Conservation (phyloP, 2,888 invertebrate genomes). For the Stenodera caucasica region DNA sequence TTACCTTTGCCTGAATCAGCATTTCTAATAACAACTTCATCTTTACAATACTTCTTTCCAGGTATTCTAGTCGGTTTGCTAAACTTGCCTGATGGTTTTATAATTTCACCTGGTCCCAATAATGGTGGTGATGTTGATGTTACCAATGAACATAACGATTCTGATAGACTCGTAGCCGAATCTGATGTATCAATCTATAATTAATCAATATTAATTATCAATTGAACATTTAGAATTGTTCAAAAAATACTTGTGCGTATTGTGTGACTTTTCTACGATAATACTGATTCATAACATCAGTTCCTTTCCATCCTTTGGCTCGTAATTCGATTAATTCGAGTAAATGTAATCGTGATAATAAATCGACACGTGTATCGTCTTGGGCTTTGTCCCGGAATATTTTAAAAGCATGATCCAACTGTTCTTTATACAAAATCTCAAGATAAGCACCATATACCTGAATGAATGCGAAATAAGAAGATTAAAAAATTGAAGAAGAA, state of each 20-base stretch:
- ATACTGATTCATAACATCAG: constrained; percentile 81
- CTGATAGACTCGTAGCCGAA: constrained; percentile 55
- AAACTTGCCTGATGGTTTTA: constrained; percentile 87
- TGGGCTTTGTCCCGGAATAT: constrained; percentile 88
- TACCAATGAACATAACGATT: constrained; percentile 57
- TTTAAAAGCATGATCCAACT: constrained; percentile 81
- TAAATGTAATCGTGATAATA: constrained; percentile 82
- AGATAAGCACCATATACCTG: constrained; percentile 72
- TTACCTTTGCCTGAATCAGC: constrained; percentile 95
- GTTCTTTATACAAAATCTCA: constrained; percentile 81
- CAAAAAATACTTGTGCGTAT: constrained; percentile 49
- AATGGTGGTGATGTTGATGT: constrained; percentile 61
- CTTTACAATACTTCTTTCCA: constrained; percentile 91
- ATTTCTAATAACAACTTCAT: constrained; percentile 90
- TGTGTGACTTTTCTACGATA: constrained; percentile 65
- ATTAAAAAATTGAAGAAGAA: constrained; percentile 30
- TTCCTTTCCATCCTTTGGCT: constrained; percentile 88
- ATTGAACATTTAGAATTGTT: no score
- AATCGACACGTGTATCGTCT: constrained; percentile 83
- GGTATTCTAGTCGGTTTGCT: constrained; percentile 86
- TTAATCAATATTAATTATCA: not conserved
- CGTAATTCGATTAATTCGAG: constrained; percentile 91
- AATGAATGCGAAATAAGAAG: not conserved
- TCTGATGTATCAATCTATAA: constrained; percentile 49
- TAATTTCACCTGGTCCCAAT: constrained; percentile 79